Evolutionary conservation across 2,888 invertebrate genomes (phyloP), one percentile per base, ranked within the genome.

Genomic region (Crioceris asparagi): DNA sequence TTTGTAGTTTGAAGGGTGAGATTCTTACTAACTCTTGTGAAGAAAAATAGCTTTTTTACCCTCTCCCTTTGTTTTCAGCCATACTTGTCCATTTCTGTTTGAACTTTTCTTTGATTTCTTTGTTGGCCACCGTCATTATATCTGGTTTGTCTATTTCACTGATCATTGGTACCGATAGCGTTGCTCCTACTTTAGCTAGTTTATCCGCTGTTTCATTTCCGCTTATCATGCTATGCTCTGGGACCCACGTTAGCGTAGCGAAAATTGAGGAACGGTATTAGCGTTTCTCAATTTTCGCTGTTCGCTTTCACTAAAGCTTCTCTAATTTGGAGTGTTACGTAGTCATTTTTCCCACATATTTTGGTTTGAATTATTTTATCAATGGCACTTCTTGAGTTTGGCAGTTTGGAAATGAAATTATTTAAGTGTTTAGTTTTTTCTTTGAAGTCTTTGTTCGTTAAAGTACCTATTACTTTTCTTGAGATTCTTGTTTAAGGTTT

Each of bases 191-290:
- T 10, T 31, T 31, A 31, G 31, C 31, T 16, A 31, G 17, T 10
- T 16, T 31, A 16, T 31, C 31, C 17, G 31, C 31, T 17, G 6
- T 10, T 17, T 31, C 31, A 16, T 31, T 31, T 10, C 31, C 31
- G 17, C 17, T 17, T 7, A 31, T 31, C 31, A 17, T 14, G 4
- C 16, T 16, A 6, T 29, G 29, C n/a, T 17, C 29, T 4, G 15
- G 29, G 16, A 31, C 15, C 34, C 26, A 35, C 11, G 34, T 27
- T n/a, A n/a, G n/a, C n/a, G n/a, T n/a, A n/a, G n/a, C n/a, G n/a
- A n/a, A n/a, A n/a, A n/a, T n/a, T n/a, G n/a, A n/a, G n/a, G n/a
- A n/a, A n/a, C n/a, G n/a, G n/a, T n/a, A n/a, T n/a, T n/a, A n/a
- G n/a, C n/a, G n/a, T 35, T 26, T 15, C 5, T 8, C 14, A 14